Base-by-base conservation (phyloP, 2,797 vertebrate genomes). In the Lutjanus argentimaculatus region DNA sequence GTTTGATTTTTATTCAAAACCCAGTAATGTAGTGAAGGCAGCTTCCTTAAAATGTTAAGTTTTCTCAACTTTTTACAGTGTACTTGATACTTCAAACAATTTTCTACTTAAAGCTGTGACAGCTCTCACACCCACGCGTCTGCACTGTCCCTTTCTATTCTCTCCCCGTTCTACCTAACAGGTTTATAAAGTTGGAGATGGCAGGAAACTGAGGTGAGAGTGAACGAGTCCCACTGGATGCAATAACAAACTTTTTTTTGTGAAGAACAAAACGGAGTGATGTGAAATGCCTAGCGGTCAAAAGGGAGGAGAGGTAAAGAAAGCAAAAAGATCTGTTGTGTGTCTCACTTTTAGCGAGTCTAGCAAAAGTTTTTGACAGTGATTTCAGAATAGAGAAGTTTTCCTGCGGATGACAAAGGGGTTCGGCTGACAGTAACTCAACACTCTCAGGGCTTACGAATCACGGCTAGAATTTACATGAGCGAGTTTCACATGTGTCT, bases 221-320 rank as follows among this genome's bases (percentile, higher is more conserved):
- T 77, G 69, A 87, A 85, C 40, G 61, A 19, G 10, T 92, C 80
- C 80, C 89, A 40, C 61, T 14, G 80, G 79, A 84, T 77, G 52
- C 55, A 80, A 77, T 57, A 80, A 71, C 67, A 81, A 86, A 83
- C 72, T 79, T 51, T 67, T 63, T 77, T 59, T 65, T 64, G 22
- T n/a, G 30, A 66, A 80, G 77, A 65, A 48, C 59, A 76, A 86
- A 86, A 73, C n/a, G 56, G 4, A 67, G 75, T 1, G 51, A 82
- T 79, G 57, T 79, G 56, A 89, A 89, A 90, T 88, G 81, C 83
- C 86, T 84, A 0, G 30, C 74, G 58, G 85, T 79, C 51, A 86
- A 79, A 86, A 80, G 46, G 73, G 57, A 86, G 63, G 58, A 45
- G 55, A 67, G 58, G 49, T 55, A 80, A 71, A 63, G 22, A 75